Base-by-base conservation (phyloP, 2,797 vertebrate species). In the Petrocephalus sullivani region DNA sequence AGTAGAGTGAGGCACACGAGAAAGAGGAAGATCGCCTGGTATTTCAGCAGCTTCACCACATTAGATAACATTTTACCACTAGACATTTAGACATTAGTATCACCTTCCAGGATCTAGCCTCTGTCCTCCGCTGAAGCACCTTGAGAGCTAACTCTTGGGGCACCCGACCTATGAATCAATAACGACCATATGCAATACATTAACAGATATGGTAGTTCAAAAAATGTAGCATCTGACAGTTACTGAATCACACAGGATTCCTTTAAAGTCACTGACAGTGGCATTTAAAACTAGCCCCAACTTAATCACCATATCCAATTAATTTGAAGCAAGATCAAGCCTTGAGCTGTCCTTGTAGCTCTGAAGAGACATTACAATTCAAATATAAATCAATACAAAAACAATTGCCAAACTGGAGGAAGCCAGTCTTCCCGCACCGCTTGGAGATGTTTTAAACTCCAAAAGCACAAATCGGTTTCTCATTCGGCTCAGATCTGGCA, bases 311-410 rank as follows among this genome's bases (percentile, higher is more conserved):
- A 12, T 28, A 8, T 64, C 61, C 61, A 64, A 64, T 28, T 75
- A 37, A 4, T 19, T 19, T 14, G 67, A 75, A 37, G 28, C 33
- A 75, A 75, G 28, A 75, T 41, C 14, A 75, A 37, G 67, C 67
- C 57, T 12, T 9, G 3, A 21, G 4, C 81, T 84, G 49, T 19
- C 81, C 81, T 84, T 51, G 46, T n/a, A 84, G 51, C 9, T 84
- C 81, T 12, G 81, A 84, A 84, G n/a, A 49, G 78, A 49, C 78
- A 81, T 49, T 81, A 49, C 54, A 84, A 84, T 84, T 53, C 46
- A 19, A 51, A 16, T 12, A 83, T 23, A 84, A 84, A 84, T 28
- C 81, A 53, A 84, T 84, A 54, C n/a, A 84, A 51, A 41, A 51
- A 84, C 51, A 21, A 84, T 54, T 53, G 19, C 81, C 81, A 84